Evolutionary conservation across 2,113 vertebrate species (phyloP), one percentile per base, ranked within the genome.

Genomic region (Pterocles burchelli): DNA sequence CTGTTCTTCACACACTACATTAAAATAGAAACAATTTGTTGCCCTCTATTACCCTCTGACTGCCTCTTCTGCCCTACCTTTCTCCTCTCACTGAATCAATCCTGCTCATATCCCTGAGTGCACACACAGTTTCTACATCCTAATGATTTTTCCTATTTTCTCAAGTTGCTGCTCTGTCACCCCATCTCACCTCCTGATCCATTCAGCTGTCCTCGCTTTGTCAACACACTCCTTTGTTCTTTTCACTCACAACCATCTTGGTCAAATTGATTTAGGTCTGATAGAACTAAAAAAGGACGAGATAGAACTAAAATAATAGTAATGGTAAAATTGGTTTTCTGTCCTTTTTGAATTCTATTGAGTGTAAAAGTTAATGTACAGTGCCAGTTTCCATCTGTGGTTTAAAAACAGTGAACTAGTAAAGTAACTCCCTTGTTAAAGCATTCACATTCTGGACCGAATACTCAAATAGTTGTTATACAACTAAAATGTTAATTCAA

Each of bases 91-190:
- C 25, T 19, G 77, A 85, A 34, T 68, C 11, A 26, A 31, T 74
- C 51, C n/a, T 76, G 6, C 8, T 77, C 17, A 51, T 66, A 85
- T 71, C 43, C 25, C 36, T n/a, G 31, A 71, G 28, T 26, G 28
- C 31, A 74, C 34, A 48, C 22, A 52, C 8, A 67, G 22, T 79
- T 85, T 90, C 48, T 51, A 45, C 34, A 67, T 88, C 26, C 17
- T 85, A 85, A 75, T 45, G 36, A 84, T 81, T 93, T 91, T 93
- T 84, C 46, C 51, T 9, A 28, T 89, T 94, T 91, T 77, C 73
- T 78, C 62, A 75, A 48, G 33, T 71, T 82, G 45, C 38, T 92
- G 13, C 10, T 88, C 33, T 89, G 12, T 75, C 57, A 79, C 20
- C 19, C 7, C 13, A 16, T 78, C 52, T 88, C 48, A 63, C 38